phyloP scores from a whole-genome alignment of 2,888 invertebrate species.

The Oconnorella tubifera region DNA sequence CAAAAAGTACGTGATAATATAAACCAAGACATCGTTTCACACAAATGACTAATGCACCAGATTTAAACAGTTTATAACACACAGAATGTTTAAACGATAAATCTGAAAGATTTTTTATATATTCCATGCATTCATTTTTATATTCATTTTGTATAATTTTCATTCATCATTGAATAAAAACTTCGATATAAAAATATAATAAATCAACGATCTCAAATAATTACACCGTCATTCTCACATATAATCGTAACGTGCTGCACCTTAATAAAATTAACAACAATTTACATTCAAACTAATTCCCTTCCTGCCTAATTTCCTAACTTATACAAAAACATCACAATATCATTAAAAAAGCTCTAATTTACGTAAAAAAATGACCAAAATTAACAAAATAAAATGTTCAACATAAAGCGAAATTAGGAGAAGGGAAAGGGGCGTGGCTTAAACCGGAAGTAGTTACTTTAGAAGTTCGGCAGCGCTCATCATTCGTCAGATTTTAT shows the following conservation, averaged over 20 bases:
- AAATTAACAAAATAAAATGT: not conserved
- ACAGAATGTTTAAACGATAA: no score
- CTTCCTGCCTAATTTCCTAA: not conserved
- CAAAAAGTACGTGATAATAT: no score
- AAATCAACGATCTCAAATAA: not conserved
- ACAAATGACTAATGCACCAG: no score
- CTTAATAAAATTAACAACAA: not conserved
- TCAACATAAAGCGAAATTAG: not conserved
- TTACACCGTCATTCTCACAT: not conserved
- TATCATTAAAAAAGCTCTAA: not conserved
- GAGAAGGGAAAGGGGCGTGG: no score
- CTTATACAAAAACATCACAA: not conserved
- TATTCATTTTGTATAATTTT: no score
- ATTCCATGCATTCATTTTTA: no score
- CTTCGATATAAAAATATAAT: not conserved
- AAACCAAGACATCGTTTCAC: not conserved
- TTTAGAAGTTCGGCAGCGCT: slow-evolving; percentile 13
- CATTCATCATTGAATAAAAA: not conserved
- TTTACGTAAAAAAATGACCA: not conserved
- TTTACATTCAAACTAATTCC: not conserved
- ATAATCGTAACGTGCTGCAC: not conserved
- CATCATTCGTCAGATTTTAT: slow-evolving; percentile 15
- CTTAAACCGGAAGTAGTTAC: no score
- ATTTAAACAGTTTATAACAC: no score
- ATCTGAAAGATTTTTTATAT: no score